Evolutionary conservation across 2,113 vertebrate species (phyloP), one percentile per base, ranked within the genome.

Genomic region (Periophthalmodon schlosseri): DNA sequence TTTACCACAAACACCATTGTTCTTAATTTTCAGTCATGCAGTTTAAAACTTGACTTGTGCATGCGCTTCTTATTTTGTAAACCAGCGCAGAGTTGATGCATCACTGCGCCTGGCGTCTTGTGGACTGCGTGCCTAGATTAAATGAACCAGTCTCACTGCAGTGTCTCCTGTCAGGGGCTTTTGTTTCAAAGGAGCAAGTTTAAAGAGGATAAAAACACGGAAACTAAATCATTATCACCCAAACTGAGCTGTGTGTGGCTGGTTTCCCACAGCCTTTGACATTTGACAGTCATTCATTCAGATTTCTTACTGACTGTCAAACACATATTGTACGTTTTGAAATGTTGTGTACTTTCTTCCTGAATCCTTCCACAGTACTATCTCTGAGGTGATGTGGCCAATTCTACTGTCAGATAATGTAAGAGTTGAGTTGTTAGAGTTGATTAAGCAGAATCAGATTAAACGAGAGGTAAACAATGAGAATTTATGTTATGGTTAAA

Each of bases 61-160:
- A 50, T 50, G 16, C 4, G 14, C 14, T 50, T 50, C 3, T 16
- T 50, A 47, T 50, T 50, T 15, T 49, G 47, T 49, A 50, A 15
- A 50, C 3, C 2, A 9, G 2, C 8, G 18, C 18, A 15, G 10
- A 76, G 16, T 65, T 23, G 46, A 10, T 77, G 78, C 83, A 52
- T 78, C 84, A 83, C 23, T 66, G n/a, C 63, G 71, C 18, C 79
- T 65, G 69, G 74, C 0, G 0, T 50, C 66, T 16, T 49, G 33
- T 50, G 0, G 20, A 54, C 1, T 78, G 34, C 63, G 44, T 54
- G 47, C 28, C 7, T 4, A 67, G 24, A 21, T n/a, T 44, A 20
- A 70, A 46, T 34, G 28, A 58, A 54, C 54, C n/a, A 72, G 68
- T 71, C 46, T 15, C 34, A 13, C n/a, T 44, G 64, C 18, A 39